Base-by-base conservation (phyloP, 2,113 vertebrate genomes). In the Xenopus borealis region DNA sequence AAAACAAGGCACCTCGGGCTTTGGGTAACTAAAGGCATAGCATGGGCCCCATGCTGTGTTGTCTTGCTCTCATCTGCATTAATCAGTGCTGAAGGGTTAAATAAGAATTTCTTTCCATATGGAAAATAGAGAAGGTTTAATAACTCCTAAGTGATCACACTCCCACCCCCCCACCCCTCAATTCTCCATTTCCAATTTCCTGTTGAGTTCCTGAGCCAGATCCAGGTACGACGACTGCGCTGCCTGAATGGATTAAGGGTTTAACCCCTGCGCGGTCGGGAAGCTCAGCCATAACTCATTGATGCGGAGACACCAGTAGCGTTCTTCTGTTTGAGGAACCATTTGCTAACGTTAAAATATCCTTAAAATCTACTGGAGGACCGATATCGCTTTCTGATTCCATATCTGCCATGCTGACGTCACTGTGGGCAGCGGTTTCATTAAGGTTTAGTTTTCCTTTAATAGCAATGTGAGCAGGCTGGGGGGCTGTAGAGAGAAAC, bases 181-280 rank as follows among this genome's bases (percentile, higher is more conserved):
- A 27, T 40, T 40, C 33, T 40, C 40, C 27, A 23, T 57, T 65
- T 73, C 62, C 50, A 65, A 66, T 73, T 73, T 73, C 71, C 71
- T 73, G 62, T 23, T 16, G 14, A 50, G 47, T 64, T 58, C 62
- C 71, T 18, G 6, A 3, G 50, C 62, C 71, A 66, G 52, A 20
- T 19, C 12, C 50, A 73, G 62, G 62, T 73, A 73, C 9, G 12
- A 44, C 17, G 71, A 57, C 30, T 71, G 45, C 58, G 8, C 13
- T 19, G 14, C 44, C 58, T 23, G 58, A 50, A 14, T 17, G 16
- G 58, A 50, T 23, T 71, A 69, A 58, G n/a, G 27, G 3, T 6
- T 72, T 62, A 66, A 57, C 62, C 23, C 62, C 45, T 16, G 12
- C 27, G 8, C 14, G 52, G 17, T 62, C 71, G 10, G 17, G 17